Conservation (phyloP, 2,113 vertebrate genomes). For the Phylloscopus whistleri region DNA sequence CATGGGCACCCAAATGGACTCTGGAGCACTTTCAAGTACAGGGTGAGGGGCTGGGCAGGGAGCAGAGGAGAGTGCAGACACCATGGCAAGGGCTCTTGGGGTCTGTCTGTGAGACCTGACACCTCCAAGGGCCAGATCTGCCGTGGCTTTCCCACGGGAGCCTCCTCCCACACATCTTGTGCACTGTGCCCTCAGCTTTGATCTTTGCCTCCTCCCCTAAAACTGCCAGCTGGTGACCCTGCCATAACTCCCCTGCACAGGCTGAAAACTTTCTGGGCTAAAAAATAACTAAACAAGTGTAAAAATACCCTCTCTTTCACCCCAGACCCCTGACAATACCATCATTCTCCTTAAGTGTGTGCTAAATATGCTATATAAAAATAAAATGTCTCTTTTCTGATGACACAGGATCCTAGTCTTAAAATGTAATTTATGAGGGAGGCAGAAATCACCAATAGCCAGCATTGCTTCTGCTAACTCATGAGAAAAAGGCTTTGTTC, state of each 20-base stretch:
- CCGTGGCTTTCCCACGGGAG: neutral
- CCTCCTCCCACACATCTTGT: neutral
- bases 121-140: neutral
- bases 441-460: neutral
- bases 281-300: neutral
- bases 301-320: neutral
- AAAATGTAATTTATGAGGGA: slow-evolving; percentile 33
- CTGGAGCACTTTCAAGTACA: neutral
- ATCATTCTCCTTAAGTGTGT: slow-evolving; percentile 29
- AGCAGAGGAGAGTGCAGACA: neutral
- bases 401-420: slow-evolving; percentile 21
- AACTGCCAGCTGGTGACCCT: neutral
- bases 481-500: slow-evolving; percentile 61
- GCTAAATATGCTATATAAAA: slow-evolving; percentile 54
- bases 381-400: slow-evolving; percentile 50
- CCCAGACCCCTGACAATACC: neutral
- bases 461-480: slow-evolving; percentile 47
- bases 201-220: neutral
- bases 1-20: neutral
- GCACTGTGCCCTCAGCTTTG: neutral
- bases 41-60: neutral
- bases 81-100: neutral
- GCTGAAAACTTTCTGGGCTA: neutral
- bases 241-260: neutral
- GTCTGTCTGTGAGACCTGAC: neutral